Evolutionary conservation across 2,797 vertebrate species (phyloP), one percentile per base, ranked within the genome.

Genomic region (Brachyalestes nurse): DNA sequence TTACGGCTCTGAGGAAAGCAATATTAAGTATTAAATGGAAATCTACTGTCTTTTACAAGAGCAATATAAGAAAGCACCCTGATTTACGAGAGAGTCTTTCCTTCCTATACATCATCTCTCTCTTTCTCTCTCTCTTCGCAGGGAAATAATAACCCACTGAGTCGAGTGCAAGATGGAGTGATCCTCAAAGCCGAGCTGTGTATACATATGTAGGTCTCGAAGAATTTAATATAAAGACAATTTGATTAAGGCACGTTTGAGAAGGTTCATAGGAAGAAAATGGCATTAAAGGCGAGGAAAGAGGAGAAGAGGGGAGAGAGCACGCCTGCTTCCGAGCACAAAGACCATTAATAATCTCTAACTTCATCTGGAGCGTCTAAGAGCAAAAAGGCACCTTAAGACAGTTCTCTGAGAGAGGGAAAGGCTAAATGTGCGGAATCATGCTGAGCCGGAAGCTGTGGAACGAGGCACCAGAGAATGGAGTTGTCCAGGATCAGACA

Each of bases 191-290:
- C 84, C 82, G 86, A 89, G 87, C 90, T 70, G 79, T 89, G 87
- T 93, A 92, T 93, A 93, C 92, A 94, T 94, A 93, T 93, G 93
- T 94, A 94, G 92, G 91, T 92, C 90, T 81, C 66, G 42, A 86
- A 86, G 89, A 94, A 94, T 93, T 92, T 91, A 93, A 94, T 95
- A 93, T 92, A 86, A 86, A 87, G 90, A 91, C 90, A 93, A 94
- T 94, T 84, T 90, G 91, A 94, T 94, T 95, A 94, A 80, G 76
- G 85, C 74, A 83, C 84, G 86, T 75, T 77, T 85, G 85, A 91
- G 90, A 91, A 86, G 86, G 90, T 89, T 88, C 89, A 84, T 67
- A 79, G 82, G 88, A 88, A 84, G 90, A 89, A 93, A 94, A 94
- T 92, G 89, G 81, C 91, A 94, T 95, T 94, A 95, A 89, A 76